Evolutionary conservation across 2,888 invertebrate species (phyloP).

Genomic region (Uloborus plumipes): DNA sequence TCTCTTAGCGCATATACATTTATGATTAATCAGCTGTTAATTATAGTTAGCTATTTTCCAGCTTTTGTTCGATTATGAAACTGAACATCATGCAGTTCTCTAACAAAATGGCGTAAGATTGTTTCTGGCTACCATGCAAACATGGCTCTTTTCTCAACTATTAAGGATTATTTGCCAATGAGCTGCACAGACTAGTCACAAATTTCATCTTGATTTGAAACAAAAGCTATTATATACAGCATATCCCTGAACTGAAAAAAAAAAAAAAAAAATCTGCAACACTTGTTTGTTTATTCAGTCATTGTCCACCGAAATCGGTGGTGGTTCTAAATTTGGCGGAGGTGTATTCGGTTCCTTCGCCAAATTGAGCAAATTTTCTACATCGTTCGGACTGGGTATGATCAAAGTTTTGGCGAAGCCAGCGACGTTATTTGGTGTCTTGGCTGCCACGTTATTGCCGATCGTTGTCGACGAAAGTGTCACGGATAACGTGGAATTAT

Average conservation of each 20-base stretch:
- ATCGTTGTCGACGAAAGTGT: conserved; percentile 1
- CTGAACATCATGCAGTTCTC: too few species aligned
- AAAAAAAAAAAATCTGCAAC: neutral
- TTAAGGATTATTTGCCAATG: conserved; percentile 20
- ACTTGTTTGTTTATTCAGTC: conserved; percentile 16
- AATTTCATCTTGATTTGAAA: conserved; percentile 28
- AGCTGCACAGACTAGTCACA: conserved; percentile 47
- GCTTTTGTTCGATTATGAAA: too few species aligned
- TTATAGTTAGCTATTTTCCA: too few species aligned
- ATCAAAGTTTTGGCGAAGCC: conserved; percentile 62
- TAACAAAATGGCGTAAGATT: too few species aligned
- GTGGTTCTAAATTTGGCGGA: conserved; percentile 40
- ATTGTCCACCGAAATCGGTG: conserved; percentile 33
- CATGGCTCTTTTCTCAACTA: too few species aligned
- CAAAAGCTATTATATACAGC: conserved; percentile 32
- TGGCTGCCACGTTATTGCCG: conserved; percentile 21
- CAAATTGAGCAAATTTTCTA: conserved; percentile 43
- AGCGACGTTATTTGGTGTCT: conserved; percentile 45
- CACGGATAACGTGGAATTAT: conserved; percentile 20
- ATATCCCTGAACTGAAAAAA: conserved; percentile 20
- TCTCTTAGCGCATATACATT: too few species aligned
- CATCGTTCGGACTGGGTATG: conserved; percentile 45
- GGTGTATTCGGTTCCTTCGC: conserved; percentile 48
- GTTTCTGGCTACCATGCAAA: too few species aligned
- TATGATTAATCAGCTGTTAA: too few species aligned